phyloP scores from a whole-genome alignment of 2,888 invertebrate species.

The Lordiphosa andalusiaca region DNA sequence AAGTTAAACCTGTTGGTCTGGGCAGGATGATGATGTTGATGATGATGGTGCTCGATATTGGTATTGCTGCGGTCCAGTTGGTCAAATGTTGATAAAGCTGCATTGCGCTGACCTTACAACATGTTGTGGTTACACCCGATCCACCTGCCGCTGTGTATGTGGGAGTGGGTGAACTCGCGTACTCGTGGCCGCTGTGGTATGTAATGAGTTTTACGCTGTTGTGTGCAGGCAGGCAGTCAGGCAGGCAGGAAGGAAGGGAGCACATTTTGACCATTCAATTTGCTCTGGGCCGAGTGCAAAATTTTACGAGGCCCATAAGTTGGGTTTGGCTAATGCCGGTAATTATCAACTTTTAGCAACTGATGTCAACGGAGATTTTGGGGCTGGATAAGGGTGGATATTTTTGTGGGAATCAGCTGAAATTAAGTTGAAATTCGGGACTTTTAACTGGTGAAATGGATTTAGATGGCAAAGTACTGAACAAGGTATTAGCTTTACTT shows the following conservation, averaged over 20 bases:
- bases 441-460: no score
- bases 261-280: conserved; percentile 45
- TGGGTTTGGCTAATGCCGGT: conserved; percentile 55
- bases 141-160: conserved; percentile 5
- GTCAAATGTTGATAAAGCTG: conserved; percentile 37
- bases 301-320: conserved; percentile 60
- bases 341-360: conserved; percentile 67
- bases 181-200: conserved; percentile 41
- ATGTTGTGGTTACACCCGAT: conserved; percentile 54
- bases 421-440: no score
- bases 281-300: conserved; percentile 17
- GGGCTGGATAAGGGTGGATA: no score
- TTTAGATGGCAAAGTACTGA: no score
- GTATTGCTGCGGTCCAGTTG: conserved; percentile 5
- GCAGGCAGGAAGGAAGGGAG: neutral
- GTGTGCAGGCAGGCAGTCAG: neutral
- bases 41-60: neutral
- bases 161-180: conserved; percentile 8
- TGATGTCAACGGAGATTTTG: conserved; percentile 19
- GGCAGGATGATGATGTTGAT: conserved; percentile 1
- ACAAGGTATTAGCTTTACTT: no score
- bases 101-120: conserved; percentile 50
- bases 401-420: no score
- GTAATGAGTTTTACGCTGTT: conserved; percentile 68
- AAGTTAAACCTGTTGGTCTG: conserved; percentile 37